Conservation (phyloP, 2,797 vertebrate genomes). For the Urophycis tenuis region DNA sequence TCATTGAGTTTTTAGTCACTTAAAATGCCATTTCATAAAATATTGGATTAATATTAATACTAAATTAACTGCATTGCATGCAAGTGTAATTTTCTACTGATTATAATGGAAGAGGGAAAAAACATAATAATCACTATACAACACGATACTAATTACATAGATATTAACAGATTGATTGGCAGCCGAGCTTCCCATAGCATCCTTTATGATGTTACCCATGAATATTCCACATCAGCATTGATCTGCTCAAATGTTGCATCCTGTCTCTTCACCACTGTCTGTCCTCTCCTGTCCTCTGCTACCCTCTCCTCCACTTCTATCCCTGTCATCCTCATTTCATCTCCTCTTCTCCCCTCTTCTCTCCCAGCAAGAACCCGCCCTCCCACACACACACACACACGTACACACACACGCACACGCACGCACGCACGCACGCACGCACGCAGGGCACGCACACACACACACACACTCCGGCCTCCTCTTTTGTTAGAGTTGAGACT, state of each 20-base stretch:
- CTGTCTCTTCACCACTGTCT: neutral
- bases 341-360: constrained; percentile 1
- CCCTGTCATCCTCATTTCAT: neutral
- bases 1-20: constrained; percentile 55
- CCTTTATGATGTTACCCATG: neutral
- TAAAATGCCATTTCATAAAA: constrained; percentile 61
- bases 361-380: constrained; percentile 1
- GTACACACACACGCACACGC: no score
- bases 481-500: constrained; percentile 17
- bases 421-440: no score
- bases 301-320: neutral
- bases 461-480: constrained; percentile 14
- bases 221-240: neutral
- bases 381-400: no score
- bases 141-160: constrained; percentile 33
- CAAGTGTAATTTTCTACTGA: constrained; percentile 51
- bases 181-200: constrained; percentile 26
- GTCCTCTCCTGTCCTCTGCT: neutral
- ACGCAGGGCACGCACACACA: no score
- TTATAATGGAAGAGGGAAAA: constrained; percentile 19
- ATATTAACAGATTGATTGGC: constrained; percentile 15
- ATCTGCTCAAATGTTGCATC: neutral
- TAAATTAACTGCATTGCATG: constrained; percentile 56
- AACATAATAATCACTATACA: constrained; percentile 40
- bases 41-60: constrained; percentile 58